These are phyloP conservation scores for Cremastobaeus sp. DNA, from an alignment of 2,888 invertebrate genomes.

Conservation along the genomic window DNA sequence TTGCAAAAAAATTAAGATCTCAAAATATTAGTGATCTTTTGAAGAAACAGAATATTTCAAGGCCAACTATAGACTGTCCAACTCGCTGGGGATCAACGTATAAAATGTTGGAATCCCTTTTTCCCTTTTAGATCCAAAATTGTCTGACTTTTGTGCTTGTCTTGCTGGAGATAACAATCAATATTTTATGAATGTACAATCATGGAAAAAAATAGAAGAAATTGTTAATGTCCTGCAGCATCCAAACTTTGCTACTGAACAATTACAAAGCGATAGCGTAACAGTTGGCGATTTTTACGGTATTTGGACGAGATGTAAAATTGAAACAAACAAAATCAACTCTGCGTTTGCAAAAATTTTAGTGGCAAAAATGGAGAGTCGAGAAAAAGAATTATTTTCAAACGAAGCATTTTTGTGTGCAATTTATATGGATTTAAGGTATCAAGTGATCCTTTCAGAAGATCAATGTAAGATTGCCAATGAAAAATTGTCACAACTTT, in stretches of 20 bases:
- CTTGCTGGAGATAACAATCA: not conserved
- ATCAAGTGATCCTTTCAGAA: constrained; percentile 6
- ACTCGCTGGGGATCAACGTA: constrained; percentile 3
- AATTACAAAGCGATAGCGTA: not conserved
- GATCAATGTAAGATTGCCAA: constrained; percentile 7
- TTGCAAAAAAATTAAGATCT: constrained; percentile 10
- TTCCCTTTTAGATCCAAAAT: too few relatives aligned
- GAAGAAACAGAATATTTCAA: constrained; percentile 2
- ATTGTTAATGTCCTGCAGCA: not conserved
- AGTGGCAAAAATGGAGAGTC: not conserved
- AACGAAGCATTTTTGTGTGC: constrained; percentile 18
- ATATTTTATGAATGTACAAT: not conserved
- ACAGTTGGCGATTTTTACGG: constrained; percentile 16
- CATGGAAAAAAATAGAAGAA: not conserved
- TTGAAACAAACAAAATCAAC: not conserved
- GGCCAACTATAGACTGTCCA: constrained; percentile 8
- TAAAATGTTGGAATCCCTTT: constrained; percentile 1
- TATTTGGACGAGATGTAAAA: constrained; percentile 13
- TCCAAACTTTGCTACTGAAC: not conserved
- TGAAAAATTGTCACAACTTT: not conserved
- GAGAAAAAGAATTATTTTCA: constrained; percentile 1
- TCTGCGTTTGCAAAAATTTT: not conserved
- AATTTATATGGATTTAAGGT: constrained; percentile 16
- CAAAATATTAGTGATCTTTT: not conserved
- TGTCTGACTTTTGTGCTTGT: not conserved